A percentile compares a stretch with the other conserved stretches of the same genome.
Evolutionary conservation across 2,797 vertebrate genomes (phyloP).

Genomic region (Micropoecilia bifurca): DNA sequence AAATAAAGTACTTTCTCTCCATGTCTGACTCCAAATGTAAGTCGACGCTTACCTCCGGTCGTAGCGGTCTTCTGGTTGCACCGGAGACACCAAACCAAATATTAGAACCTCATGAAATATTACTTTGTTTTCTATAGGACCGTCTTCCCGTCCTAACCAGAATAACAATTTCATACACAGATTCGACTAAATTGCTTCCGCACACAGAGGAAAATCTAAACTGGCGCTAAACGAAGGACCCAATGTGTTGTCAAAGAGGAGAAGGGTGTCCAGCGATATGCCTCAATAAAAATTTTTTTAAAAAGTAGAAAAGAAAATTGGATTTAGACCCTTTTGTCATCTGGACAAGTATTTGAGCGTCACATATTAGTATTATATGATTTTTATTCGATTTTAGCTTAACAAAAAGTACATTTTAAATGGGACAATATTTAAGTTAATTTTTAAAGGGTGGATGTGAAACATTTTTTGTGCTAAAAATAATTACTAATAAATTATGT

Average conservation of each 20-base stretch:
- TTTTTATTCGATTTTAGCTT: not conserved
- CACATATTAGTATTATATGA: not conserved
- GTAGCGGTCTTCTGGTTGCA: not conserved
- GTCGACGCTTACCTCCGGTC: not conserved
- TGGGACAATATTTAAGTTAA: not conserved
- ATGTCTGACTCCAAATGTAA: not conserved
- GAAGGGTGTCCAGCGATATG: slow-evolving; percentile 22
- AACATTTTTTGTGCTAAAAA: not conserved
- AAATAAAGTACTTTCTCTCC: not conserved
- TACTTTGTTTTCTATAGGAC: not conserved
- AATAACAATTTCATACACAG: not conserved
- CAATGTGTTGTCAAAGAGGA: slow-evolving; percentile 50
- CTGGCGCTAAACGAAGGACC: slow-evolving; percentile 80
- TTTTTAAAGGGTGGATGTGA: not conserved
- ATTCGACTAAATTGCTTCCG: not conserved
- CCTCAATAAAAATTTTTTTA: slow-evolving; percentile 25
- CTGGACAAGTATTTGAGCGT: not conserved
- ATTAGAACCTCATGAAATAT: not conserved
- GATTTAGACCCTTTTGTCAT: not conserved
- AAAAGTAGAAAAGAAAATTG: not conserved
- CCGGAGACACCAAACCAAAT: not conserved
- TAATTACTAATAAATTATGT: not conserved
- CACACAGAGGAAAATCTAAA: slow-evolving; percentile 46
- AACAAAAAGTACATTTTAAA: not conserved
- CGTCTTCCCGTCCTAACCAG: accelerated